These are phyloP conservation scores for Alviniconcha marisindica DNA, from an alignment of 1,140 invertebrate genomes.

Conservation along the genomic window DNA sequence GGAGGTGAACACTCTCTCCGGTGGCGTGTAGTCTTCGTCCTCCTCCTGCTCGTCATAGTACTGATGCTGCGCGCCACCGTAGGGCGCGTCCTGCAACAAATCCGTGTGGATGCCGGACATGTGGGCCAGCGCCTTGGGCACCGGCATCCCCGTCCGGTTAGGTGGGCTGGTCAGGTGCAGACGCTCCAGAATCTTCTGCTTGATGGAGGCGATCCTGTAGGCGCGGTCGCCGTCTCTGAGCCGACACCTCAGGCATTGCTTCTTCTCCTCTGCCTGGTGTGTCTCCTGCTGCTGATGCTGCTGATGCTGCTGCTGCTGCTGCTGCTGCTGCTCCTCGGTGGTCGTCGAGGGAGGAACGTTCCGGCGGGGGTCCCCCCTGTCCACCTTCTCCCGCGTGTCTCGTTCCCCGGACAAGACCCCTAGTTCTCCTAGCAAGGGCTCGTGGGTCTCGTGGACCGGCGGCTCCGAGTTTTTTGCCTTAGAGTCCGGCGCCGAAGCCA, in stretches of 20 bases:
- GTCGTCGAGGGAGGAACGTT: not conserved
- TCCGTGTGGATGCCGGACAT: not conserved
- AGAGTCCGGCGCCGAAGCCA: no score
- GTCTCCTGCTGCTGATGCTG: not conserved
- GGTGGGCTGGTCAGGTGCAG: slow-evolving; percentile 24
- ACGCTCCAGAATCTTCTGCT: slow-evolving; percentile 26
- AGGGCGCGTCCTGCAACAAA: slow-evolving; percentile 20
- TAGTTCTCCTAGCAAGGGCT: not conserved
- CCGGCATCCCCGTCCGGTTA: slow-evolving; percentile 23
- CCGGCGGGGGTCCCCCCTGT: not conserved
- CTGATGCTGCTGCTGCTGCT: not conserved
- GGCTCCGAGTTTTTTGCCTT: no score
- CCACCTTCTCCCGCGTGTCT: not conserved
- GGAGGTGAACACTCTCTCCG: slow-evolving; percentile 31
- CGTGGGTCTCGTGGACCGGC: no score
- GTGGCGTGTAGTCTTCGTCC: slow-evolving; percentile 30
- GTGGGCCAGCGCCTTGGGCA: slow-evolving; percentile 34
- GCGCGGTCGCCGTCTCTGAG: slow-evolving; percentile 12
- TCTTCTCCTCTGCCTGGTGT: not conserved
- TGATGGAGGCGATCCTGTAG: slow-evolving; percentile 26
- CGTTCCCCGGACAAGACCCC: not conserved
- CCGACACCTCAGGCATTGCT: slow-evolving; percentile 12
- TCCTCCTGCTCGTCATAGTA: slow-evolving; percentile 3
- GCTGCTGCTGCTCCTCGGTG: not conserved
- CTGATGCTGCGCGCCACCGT: not conserved